A percentile compares a stretch with the other conserved stretches of the same genome.
phyloP scores from a whole-genome alignment of 2,797 vertebrate genomes.

The Glossophaga mutica region DNA sequence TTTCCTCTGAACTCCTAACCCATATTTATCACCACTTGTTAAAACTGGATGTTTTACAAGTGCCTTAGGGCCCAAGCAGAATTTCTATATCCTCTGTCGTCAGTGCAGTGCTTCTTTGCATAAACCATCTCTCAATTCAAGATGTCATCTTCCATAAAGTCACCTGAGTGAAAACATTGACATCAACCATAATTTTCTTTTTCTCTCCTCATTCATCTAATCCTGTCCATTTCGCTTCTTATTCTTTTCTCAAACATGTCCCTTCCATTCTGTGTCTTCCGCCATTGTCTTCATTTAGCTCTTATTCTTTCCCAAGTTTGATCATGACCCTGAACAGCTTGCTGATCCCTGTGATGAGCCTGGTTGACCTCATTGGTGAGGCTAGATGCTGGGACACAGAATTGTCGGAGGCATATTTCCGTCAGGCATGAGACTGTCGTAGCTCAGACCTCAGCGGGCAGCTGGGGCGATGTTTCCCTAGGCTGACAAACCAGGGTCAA shows the following conservation, averaged over 20 bases:
- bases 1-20: background rate
- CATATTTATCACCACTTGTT: background rate
- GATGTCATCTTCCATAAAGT: background rate
- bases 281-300: background rate
- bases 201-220: background rate
- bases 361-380: background rate
- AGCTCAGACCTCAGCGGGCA: background rate
- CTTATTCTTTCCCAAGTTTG: background rate
- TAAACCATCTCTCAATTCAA: background rate
- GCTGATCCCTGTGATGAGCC: background rate
- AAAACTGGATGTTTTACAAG: background rate
- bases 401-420: background rate
- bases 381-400: background rate
- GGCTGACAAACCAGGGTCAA: background rate
- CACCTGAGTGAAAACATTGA: background rate
- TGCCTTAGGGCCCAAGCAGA: background rate
- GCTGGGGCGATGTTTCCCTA: background rate
- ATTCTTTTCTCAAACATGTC: background rate
- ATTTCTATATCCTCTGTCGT: background rate
- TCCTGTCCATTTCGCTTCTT: background rate
- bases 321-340: background rate
- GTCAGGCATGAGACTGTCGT: background rate
- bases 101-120: background rate
- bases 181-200: background rate
- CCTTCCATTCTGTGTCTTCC: background rate